Conservation (phyloP, 1,140 invertebrate genomes). For the Theocolax elegans region DNA sequence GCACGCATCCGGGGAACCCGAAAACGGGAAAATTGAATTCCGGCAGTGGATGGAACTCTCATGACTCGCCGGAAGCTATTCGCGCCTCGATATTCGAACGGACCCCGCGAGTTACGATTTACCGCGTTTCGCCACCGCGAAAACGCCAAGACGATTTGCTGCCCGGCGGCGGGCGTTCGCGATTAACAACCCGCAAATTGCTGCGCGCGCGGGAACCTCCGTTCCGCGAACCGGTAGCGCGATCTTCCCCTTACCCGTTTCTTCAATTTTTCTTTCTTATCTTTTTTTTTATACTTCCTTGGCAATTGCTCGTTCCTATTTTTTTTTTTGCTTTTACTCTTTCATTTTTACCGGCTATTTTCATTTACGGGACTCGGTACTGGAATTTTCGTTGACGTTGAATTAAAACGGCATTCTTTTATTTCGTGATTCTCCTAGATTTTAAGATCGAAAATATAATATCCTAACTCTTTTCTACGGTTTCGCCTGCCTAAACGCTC, state of each 20-base stretch:
- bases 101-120: too few species aligned
- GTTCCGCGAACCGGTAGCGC: conserved; percentile 6
- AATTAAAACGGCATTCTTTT: conserved; percentile 27
- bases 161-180: conserved; percentile 32
- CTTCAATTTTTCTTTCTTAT: too few species aligned
- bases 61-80: conserved; percentile 56
- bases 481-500: too few species aligned
- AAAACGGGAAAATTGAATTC: conserved; percentile 31
- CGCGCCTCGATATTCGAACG: conserved; percentile 54
- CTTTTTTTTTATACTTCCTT: too few species aligned
- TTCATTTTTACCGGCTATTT: neutral
- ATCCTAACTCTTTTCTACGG: too few species aligned
- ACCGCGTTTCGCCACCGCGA: too few species aligned
- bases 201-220: conserved; percentile 46
- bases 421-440: too few species aligned
- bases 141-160: conserved; percentile 45
- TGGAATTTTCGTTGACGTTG: conserved; percentile 19
- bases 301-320: too few species aligned
- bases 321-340: too few species aligned
- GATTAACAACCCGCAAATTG: conserved; percentile 52
- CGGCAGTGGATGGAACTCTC: neutral
- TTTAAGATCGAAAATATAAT: too few species aligned
- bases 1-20: neutral
- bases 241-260: too few species aligned
- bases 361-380: conserved; percentile 22